phyloP scores from a whole-genome alignment of 2,797 vertebrate genomes.

The Coilia nasus region DNA sequence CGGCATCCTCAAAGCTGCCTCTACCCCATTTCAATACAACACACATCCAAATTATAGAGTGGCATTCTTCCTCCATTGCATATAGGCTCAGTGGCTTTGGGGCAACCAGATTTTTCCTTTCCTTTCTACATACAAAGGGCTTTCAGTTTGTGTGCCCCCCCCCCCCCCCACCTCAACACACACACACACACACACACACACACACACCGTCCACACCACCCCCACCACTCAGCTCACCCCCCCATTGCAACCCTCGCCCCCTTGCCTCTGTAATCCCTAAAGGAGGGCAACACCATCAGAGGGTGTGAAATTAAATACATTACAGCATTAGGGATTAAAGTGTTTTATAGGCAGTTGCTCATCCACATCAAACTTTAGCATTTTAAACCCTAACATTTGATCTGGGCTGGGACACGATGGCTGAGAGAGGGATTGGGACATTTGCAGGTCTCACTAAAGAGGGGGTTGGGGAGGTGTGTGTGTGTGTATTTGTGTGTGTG shows the following conservation, averaged over 20 bases:
- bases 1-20: conserved; percentile 68
- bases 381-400: conserved; percentile 93
- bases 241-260: conserved; percentile 63
- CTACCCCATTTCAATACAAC: conserved; percentile 78
- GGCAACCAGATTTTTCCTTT: conserved; percentile 71
- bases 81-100: conserved; percentile 58
- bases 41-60: conserved; percentile 76
- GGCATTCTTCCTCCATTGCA: conserved; percentile 63
- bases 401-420: conserved; percentile 82
- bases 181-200: conserved; percentile 49
- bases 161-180: conserved; percentile 49
- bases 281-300: conserved; percentile 86
- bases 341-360: conserved; percentile 94
- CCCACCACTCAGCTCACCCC: too few relatives aligned
- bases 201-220: background rate
- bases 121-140: conserved; percentile 59
- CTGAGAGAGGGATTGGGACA: conserved; percentile 73
- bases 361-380: conserved; percentile 93
- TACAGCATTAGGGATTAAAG: conserved; percentile 89
- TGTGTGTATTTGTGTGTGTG: conserved; percentile 50
- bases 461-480: conserved; percentile 49
- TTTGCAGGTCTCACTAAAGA: conserved; percentile 68
- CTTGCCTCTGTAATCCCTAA: conserved; percentile 81
- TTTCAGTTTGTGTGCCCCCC: conserved; percentile 74
- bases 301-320: conserved; percentile 98